Base-by-base conservation (phyloP, 2,888 invertebrate species). In the Plemyria rubiginata region DNA sequence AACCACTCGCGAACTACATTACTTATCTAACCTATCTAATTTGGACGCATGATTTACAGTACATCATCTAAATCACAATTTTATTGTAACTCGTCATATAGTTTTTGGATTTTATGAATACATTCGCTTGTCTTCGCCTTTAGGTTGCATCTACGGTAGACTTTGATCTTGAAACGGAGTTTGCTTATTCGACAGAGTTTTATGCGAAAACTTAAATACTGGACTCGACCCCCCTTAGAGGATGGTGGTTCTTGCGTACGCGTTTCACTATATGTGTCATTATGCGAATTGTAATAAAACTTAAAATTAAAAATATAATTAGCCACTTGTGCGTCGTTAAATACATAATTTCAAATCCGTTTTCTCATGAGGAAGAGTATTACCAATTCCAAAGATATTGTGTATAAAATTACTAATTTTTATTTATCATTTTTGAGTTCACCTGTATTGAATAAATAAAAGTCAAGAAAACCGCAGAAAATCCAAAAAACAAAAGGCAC, bases 51-150 rank as follows among this genome's bases (percentile, higher is more conserved):
- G 76, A 79, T 85, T 88, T 88, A 86, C 81, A 86, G 83, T 84
- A 78, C 78, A 76, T 79, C 67, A 67, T 66, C 59, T 67, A 81
- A 80, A 90, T 90, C 90, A 90, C 90, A 89, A 86, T 87, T 84
- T 90, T 90, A 90, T 89, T 90, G 90, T 90, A 85, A 86, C 80
- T 78, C 78, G 86, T 88, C 89, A 87, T 88, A 87, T 85, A 87
- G 84, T 75, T 64, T 65, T 60, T 69, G 60, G 55, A 53, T 49
- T 16, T 61, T 55, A 60, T 48, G 46, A 50, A 41, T 63, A 71
- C 71, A 70, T 72, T 66, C 70, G 68, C 38, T 61, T 62, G 66
- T 40, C 36, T 12, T 15, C 50, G 28, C 56, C 28, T 41, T 22
- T n/a, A 36, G 48, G 57, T 53, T 62, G 65, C 66, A 60, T 66